Percentiles rank a stretch among this genome's conserved stretches.
These are phyloP conservation scores for Erynnis tages DNA, from an alignment of 2,888 invertebrate genomes.

Conservation along the genomic window DNA sequence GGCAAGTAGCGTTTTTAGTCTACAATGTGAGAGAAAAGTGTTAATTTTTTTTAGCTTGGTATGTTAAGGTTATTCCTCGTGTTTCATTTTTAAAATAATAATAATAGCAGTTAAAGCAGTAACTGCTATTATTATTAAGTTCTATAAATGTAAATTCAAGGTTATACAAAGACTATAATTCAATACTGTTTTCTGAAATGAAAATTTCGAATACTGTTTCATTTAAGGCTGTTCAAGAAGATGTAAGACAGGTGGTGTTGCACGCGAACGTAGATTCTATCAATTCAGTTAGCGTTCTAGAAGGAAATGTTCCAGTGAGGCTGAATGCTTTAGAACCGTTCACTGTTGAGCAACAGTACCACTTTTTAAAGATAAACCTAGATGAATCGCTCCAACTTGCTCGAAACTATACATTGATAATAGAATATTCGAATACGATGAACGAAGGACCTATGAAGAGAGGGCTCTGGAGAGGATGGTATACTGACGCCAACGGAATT, in stretches of 20 bases:
- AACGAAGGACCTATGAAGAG: conserved; percentile 73
- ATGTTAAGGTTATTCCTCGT: too few species aligned
- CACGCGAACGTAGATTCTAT: conserved; percentile 74
- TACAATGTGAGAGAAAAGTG: too few species aligned
- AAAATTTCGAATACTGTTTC: too few species aligned
- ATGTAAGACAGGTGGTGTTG: conserved; percentile 63
- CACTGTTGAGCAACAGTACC: conserved; percentile 57
- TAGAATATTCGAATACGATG: conserved; percentile 75
- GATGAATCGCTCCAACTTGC: conserved; percentile 43
- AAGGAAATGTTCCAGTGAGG: conserved; percentile 36
- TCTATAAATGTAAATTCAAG: too few species aligned
- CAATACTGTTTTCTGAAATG: neutral
- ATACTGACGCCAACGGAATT: conserved; percentile 52
- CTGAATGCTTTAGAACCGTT: conserved; percentile 37
- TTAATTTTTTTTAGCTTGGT: too few species aligned
- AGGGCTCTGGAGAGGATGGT: conserved; percentile 73
- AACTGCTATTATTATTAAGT: too few species aligned
- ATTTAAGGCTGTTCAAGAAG: conserved; percentile 52
- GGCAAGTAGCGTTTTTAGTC: too few species aligned
- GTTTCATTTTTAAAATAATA: too few species aligned
- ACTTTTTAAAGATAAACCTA: conserved; percentile 65
- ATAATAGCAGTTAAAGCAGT: too few species aligned
- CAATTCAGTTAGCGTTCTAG: conserved; percentile 40
- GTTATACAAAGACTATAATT: too few species aligned
- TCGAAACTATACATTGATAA: conserved; percentile 62